Percentiles rank a stretch among this genome's conserved stretches.
These are phyloP conservation scores for Calycopis cecrops DNA, from an alignment of 1,140 invertebrate species.

Conservation along the genomic window DNA sequence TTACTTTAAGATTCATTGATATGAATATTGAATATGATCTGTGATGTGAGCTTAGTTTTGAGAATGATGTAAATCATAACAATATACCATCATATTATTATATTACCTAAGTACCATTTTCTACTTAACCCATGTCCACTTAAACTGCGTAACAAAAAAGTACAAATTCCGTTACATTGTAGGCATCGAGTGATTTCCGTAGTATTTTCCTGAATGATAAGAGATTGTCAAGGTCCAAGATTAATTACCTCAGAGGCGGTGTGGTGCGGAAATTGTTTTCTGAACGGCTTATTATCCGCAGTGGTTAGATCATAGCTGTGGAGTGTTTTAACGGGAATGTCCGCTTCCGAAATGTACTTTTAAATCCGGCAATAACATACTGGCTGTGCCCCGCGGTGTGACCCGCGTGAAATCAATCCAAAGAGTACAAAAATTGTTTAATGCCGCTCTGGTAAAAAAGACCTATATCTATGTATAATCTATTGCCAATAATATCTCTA, in stretches of 20 bases:
- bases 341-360: constrained; percentile 2
- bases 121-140: neutral
- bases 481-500: too few species aligned
- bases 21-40: neutral
- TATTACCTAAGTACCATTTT: neutral
- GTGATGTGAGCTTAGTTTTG: neutral
- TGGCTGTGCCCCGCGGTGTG: too few species aligned
- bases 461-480: too few species aligned
- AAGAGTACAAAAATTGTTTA: too few species aligned
- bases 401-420: too few species aligned
- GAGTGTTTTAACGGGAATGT: neutral
- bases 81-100: neutral
- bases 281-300: constrained; percentile 2
- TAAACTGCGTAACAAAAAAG: neutral
- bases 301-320: neutral
- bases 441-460: too few species aligned
- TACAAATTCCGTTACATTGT: constrained; percentile 22
- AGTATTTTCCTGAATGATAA: constrained; percentile 50
- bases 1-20: too few species aligned
- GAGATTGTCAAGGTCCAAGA: constrained; percentile 48
- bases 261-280: constrained; percentile 34
- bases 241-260: constrained; percentile 40
- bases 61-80: neutral
- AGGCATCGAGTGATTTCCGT: constrained; percentile 41
- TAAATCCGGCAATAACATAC: too few species aligned